Evolutionary conservation across 2,888 invertebrate genomes (phyloP).

Genomic region (Hemistola chrysoprasaria): DNA sequence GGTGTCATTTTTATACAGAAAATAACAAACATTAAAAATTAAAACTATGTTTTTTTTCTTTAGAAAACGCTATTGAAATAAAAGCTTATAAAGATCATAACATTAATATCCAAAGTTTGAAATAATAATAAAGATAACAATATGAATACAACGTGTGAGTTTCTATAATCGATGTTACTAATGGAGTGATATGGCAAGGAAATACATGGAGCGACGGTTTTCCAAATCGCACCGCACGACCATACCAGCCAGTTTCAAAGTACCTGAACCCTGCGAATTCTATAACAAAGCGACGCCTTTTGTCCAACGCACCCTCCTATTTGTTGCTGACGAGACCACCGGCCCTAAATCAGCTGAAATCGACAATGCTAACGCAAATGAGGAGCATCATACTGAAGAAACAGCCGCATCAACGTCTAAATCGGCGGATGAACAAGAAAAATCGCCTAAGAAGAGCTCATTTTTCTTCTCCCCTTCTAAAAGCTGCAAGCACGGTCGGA

Average conservation of each 20-base stretch:
- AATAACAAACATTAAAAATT: too few relatives aligned
- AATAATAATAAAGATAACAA: constrained; percentile 7
- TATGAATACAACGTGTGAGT: constrained; percentile 1
- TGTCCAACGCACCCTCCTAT: constrained; percentile 72
- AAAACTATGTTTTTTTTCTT: too few relatives aligned
- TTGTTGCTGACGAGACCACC: constrained; percentile 72
- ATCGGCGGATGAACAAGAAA: constrained; percentile 68
- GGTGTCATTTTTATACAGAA: too few relatives aligned
- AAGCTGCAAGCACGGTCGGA: constrained; percentile 77
- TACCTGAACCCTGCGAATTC: constrained; percentile 73
- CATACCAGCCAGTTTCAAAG: constrained; percentile 73
- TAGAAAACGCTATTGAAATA: constrained; percentile 40
- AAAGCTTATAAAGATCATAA: too few relatives aligned
- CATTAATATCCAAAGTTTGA: not conserved
- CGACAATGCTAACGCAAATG: constrained; percentile 35
- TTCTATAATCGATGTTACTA: constrained; percentile 8
- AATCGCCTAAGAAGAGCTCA: constrained; percentile 76
- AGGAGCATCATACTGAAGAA: constrained; percentile 51
- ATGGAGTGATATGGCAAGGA: constrained; percentile 74
- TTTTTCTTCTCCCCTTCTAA: constrained; percentile 79
- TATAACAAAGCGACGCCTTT: constrained; percentile 79
- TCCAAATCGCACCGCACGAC: constrained; percentile 73
- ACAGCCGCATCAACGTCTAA: constrained; percentile 53
- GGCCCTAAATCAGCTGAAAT: constrained; percentile 60
- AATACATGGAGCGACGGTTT: constrained; percentile 79